phyloP scores from a whole-genome alignment of 2,888 invertebrate species.

The Cryptocheilus praepositus region DNA sequence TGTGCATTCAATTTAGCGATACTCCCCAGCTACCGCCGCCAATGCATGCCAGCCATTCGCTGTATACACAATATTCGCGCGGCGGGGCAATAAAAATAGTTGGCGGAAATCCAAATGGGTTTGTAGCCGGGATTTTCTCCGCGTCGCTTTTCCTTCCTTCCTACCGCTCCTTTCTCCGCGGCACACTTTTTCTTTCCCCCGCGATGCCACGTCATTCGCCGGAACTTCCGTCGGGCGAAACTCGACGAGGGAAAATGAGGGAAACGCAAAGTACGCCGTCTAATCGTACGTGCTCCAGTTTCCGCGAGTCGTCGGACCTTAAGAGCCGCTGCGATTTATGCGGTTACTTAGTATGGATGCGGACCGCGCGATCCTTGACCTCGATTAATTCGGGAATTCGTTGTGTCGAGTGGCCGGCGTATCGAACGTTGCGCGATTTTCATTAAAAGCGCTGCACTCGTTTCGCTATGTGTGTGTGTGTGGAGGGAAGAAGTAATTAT shows the following conservation, averaged over 20 bases:
- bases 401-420: background rate
- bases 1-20: constrained; percentile 53
- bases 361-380: constrained; percentile 9
- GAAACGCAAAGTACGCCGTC: constrained; percentile 43
- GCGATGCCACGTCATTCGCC: too few relatives aligned
- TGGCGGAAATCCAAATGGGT: constrained; percentile 55
- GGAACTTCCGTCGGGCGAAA: too few relatives aligned
- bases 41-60: constrained; percentile 33
- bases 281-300: constrained; percentile 42
- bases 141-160: constrained; percentile 20
- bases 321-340: constrained; percentile 29
- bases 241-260: constrained; percentile 35
- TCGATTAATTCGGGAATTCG: background rate
- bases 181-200: constrained; percentile 10
- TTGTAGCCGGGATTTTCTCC: constrained; percentile 50
- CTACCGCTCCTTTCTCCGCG: background rate
- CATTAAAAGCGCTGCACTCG: background rate
- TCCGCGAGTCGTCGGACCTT: constrained; percentile 12
- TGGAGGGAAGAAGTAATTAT: too few relatives aligned
- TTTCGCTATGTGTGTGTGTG: too few relatives aligned
- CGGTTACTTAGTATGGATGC: constrained; percentile 27
- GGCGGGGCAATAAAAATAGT: constrained; percentile 51
- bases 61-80: constrained; percentile 39
- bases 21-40: constrained; percentile 39
- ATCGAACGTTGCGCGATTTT: background rate